Percentiles rank a stretch among this genome's conserved stretches.
Evolutionary conservation across 2,888 invertebrate genomes (phyloP).

Genomic region (Phalera bucephala): DNA sequence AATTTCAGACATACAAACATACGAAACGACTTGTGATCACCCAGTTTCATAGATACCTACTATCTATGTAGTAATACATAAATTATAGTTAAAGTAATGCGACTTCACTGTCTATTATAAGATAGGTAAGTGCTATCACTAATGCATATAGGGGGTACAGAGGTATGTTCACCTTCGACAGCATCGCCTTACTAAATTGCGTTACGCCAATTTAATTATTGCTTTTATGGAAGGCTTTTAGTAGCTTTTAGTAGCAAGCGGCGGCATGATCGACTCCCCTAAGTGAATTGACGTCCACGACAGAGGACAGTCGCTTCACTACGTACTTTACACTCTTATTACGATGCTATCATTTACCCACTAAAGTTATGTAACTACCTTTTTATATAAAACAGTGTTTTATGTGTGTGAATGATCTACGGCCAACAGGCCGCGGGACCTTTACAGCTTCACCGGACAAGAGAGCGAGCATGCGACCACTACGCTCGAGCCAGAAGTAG

Average conservation of each 20-base stretch:
- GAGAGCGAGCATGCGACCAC: too few relatives aligned
- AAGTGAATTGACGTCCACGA: slow-evolving; percentile 77
- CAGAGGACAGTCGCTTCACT: slow-evolving; percentile 48
- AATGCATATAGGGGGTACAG: not conserved
- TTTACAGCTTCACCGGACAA: too few relatives aligned
- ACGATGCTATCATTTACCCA: slow-evolving; percentile 4
- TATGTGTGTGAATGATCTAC: too few relatives aligned
- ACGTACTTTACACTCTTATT: slow-evolving; percentile 38
- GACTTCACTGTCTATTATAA: too few relatives aligned
- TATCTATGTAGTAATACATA: too few relatives aligned
- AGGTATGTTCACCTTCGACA: slow-evolving; percentile 51
- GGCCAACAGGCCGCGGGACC: too few relatives aligned
- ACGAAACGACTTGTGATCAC: too few relatives aligned
- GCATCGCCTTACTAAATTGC: slow-evolving; percentile 77
- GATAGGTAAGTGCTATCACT: too few relatives aligned
- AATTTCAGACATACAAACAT: not conserved
- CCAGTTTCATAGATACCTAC: too few relatives aligned
- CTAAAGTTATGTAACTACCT: slow-evolving; percentile 4
- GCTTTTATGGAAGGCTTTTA: slow-evolving; percentile 84
- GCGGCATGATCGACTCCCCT: slow-evolving; percentile 75
- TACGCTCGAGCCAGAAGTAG: too few relatives aligned
- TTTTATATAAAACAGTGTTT: too few relatives aligned
- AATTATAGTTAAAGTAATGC: too few relatives aligned
- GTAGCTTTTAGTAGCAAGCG: slow-evolving; percentile 82
- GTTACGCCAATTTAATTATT: slow-evolving; percentile 83